Evolutionary conservation across 2,113 vertebrate genomes (phyloP), one percentile per base, ranked within the genome.

Genomic region (Microtus pennsylvanicus): DNA sequence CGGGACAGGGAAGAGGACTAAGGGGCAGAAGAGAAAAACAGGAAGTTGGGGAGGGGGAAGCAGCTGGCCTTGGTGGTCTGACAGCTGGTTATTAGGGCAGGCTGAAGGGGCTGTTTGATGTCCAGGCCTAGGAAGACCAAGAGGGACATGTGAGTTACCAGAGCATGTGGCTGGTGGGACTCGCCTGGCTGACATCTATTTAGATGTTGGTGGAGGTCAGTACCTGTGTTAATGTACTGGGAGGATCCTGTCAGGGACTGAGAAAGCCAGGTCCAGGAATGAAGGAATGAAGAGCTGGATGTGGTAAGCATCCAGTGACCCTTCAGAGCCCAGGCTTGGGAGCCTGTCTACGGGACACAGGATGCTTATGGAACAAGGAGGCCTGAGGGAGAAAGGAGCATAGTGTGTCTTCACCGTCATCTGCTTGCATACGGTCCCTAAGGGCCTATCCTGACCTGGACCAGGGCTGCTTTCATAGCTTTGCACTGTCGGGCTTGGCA

Each of bases 111-210:
- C 28, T 24, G 52, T 19, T 58, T 89, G 19, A 72, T 35, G 67
- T 58, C n/a, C 50, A 35, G 38, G 22, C 65, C 58, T 58, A 65
- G 42, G 74, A 47, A 19, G 58, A 7, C 42, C 82, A n/a, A 16
- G 88, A 76, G 67, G 3, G 55, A 30, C 3, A 6, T 67, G 21
- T 58, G 72, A 33, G 52, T 75, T 35, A 65, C 22, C 30, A 58
- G 78, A 22, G 65, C 1, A 0, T 91, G 35, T 61, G 80, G n/a
- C 16, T 1, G 35, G 30, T 50, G 55, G n/a, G 38, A 38, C 16
- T 28, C 11, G 4, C 19, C 52, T 78, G 47, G 26, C 7, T 74
- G 0, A 0, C 33, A 16, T 21, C 38, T 3, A 0, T 52, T 52
- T 47, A 55, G 55, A 12, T 50, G 19, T 38, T 7, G 28, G 72